phyloP scores from a whole-genome alignment of 2,888 invertebrate genomes.

The Aleiodes leptofemur region DNA sequence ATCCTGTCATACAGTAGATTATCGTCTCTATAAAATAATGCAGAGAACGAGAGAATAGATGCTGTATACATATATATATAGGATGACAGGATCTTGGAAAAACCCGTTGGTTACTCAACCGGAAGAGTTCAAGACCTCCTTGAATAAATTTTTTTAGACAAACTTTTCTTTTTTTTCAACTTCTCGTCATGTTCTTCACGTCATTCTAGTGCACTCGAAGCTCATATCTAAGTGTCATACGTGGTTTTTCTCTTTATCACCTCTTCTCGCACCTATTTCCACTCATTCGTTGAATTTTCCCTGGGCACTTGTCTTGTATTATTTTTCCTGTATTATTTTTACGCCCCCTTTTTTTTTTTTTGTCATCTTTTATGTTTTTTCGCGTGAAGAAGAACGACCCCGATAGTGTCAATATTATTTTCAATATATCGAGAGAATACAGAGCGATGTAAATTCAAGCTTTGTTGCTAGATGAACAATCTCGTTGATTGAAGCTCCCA shows the following conservation, averaged over 20 bases:
- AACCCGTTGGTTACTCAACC: not conserved
- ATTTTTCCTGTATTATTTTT: not conserved
- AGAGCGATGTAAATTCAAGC: no score
- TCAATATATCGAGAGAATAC: no score
- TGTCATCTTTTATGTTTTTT: no score
- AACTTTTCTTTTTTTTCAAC: not conserved
- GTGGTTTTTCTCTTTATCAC: not conserved
- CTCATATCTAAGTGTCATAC: conserved; percentile 4
- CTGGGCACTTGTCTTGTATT: not conserved
- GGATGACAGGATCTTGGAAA: not conserved
- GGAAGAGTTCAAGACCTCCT: conserved; percentile 2
- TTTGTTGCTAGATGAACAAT: no score
- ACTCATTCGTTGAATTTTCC: not conserved
- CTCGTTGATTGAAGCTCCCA: no score
- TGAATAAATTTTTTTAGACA: conserved; percentile 12
- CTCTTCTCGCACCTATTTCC: not conserved
- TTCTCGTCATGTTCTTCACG: not conserved
- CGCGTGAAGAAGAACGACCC: no score
- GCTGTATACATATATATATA: no score
- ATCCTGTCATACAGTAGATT: no score
- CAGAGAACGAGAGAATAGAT: conserved; percentile 1
- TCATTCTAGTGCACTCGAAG: not conserved
- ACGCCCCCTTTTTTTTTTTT: no score
- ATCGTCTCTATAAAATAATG: conserved; percentile 10
- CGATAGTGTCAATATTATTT: no score